Evolutionary conservation across 2,797 vertebrate genomes (phyloP), one percentile per base, ranked within the genome.

Genomic region (Cossypha polioptera): DNA sequence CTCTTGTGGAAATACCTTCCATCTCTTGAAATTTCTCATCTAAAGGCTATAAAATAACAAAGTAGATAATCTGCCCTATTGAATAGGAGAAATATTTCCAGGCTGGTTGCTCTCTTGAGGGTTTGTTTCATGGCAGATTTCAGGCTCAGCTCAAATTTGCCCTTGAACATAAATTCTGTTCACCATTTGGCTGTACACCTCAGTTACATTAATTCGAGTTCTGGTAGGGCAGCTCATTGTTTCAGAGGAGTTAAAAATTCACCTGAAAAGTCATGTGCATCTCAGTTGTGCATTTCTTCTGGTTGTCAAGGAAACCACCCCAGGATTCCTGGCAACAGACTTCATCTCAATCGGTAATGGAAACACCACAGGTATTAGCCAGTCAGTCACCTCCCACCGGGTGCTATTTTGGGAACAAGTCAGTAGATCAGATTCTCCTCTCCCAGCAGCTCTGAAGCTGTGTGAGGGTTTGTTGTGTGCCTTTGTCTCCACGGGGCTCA

Each of bases 361-460:
- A 83, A 96, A 94, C 93, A 91, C 90, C 84, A 96, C 93, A 96
- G 95, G 95, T 95, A 96, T 93, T 96, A 95, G 65, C 91, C 89
- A 96, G 94, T 96, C 95, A 94, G 91, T 95, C 93, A 96, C 91
- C 95, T 96, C 97, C 95, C 88, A 96, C 93, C 22, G 29, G 51
- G 35, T 92, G 78, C 95, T 95, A 95, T 94, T 95, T 94, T 91
- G 47, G 87, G 94, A 95, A 92, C 29, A 47, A 95, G 88, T 82
- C 92, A 92, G 68, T 86, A 69, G 93, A 88, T 89, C 76, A 94
- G 89, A 83, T 91, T 94, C 74, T 90, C 59, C 35, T 62, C 77
- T 90, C 28, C 68, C 55, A 68, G 66, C 82, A 90, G 43, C 59
- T 88, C 72, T 50, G 73, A 40, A 79, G 68, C 76, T 77, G n/a